These are phyloP conservation scores for Dicerorhinus sumatrensis DNA, from an alignment of 2,113 vertebrate species.

Conservation along the genomic window DNA sequence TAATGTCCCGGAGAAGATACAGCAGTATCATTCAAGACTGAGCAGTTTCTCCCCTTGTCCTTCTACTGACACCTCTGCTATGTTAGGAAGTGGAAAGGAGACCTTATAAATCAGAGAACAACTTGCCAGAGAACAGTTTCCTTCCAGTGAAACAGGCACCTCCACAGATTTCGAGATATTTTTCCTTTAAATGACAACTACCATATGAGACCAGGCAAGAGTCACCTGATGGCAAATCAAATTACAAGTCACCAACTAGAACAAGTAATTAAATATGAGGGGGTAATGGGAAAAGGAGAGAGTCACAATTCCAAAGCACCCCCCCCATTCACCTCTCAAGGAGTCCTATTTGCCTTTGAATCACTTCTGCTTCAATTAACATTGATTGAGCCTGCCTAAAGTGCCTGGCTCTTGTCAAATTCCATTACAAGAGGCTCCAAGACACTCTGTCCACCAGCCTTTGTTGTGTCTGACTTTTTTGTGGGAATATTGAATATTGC, in stretches of 20 bases:
- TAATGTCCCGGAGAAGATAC: not conserved
- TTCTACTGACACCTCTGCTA: not conserved
- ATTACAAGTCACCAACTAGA: constrained; percentile 45
- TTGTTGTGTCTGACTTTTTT: constrained; percentile 32
- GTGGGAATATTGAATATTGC: constrained; percentile 37
- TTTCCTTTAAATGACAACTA: constrained; percentile 39
- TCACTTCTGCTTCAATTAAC: constrained; percentile 76
- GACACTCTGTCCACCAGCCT: constrained; percentile 2
- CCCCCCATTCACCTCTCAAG: constrained; percentile 53
- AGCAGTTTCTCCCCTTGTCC: not conserved
- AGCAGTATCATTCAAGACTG: not conserved
- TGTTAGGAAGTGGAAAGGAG: not conserved
- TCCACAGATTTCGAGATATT: not conserved
- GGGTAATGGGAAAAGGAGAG: constrained; percentile 62
- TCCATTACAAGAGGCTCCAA: constrained; percentile 58
- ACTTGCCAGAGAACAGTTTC: not conserved
- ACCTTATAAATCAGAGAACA: not conserved
- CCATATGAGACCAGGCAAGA: not conserved
- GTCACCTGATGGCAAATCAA: constrained; percentile 54
- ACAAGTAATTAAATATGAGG: constrained; percentile 73
- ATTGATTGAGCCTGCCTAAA: constrained; percentile 63
- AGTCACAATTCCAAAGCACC: not conserved
- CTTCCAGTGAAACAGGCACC: not conserved
- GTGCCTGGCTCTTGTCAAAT: constrained; percentile 71
- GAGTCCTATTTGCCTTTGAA: constrained; percentile 69